Percentiles rank a stretch among this genome's conserved stretches.
phyloP scores from a whole-genome alignment of 1,140 invertebrate genomes.

The Meloidogyne hapla region DNA sequence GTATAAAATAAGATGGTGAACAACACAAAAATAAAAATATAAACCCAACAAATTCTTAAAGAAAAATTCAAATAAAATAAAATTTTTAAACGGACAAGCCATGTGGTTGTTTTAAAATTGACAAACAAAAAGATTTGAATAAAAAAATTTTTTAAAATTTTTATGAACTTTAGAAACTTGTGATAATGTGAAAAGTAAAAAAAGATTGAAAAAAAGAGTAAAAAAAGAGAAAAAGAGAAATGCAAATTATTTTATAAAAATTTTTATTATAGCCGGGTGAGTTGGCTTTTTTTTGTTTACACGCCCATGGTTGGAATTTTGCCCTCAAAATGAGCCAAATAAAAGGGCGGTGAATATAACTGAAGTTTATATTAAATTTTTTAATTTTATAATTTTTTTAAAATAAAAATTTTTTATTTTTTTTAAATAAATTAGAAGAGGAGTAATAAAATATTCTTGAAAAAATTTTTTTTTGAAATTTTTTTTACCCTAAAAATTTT shows the following conservation, averaged over 20 bases:
- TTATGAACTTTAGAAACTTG: not conserved
- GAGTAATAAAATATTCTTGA: too few species aligned
- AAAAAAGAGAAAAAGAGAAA: not conserved
- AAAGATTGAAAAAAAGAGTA: not conserved
- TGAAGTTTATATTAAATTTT: too few species aligned
- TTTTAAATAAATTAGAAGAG: too few species aligned
- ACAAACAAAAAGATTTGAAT: not conserved
- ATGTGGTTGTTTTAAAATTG: not conserved
- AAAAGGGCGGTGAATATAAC: constrained; percentile 7
- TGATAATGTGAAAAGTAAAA: not conserved
- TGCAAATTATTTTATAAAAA: not conserved
- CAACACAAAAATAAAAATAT: not conserved
- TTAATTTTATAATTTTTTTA: not conserved
- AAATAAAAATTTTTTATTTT: not conserved
- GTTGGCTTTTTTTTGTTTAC: constrained; percentile 5
- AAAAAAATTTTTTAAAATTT: not conserved
- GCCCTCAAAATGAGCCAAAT: not conserved
- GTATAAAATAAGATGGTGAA: not conserved
- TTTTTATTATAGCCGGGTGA: not conserved
- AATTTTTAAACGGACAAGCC: not conserved
- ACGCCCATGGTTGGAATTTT: not conserved
- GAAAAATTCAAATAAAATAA: too few species aligned
- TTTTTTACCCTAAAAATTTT: not conserved
- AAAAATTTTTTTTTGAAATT: too few species aligned
- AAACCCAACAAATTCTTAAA: not conserved